phyloP scores from a whole-genome alignment of 2,113 vertebrate species.

The Calcarius ornatus region DNA sequence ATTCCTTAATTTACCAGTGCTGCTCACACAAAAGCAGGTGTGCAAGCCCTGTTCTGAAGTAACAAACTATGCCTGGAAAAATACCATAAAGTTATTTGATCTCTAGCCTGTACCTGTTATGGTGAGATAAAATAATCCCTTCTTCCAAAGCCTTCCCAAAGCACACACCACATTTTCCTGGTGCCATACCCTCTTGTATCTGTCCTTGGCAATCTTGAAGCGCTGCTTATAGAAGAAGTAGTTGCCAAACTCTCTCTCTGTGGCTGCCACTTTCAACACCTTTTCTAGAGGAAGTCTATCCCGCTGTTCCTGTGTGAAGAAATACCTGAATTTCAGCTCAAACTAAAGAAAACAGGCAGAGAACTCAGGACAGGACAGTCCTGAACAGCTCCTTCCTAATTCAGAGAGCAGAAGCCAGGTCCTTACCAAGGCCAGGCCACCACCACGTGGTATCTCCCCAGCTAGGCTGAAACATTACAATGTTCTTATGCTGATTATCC shows the following conservation, averaged over 20 bases:
- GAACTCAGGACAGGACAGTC: not conserved
- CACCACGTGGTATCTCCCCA: not conserved
- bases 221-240: conserved; percentile 78
- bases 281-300: conserved; percentile 74
- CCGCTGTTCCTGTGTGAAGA: conserved; percentile 79
- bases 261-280: conserved; percentile 79
- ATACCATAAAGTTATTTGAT: not conserved
- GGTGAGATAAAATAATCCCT: not conserved
- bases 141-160: not conserved
- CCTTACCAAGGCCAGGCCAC: not conserved
- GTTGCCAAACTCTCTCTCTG: conserved; percentile 86
- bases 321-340: not conserved
- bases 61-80: not conserved
- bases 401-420: not conserved
- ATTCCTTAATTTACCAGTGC: not conserved
- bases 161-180: not conserved
- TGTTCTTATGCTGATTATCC: not conserved
- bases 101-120: not conserved
- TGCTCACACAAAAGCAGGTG: not conserved
- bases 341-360: not conserved
- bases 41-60: not conserved
- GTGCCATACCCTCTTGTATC: conserved; percentile 84
- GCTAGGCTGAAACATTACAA: not conserved
- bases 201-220: conserved; percentile 79
- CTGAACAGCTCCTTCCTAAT: not conserved